Evolutionary conservation across 2,113 vertebrate species (phyloP), one percentile per base, ranked within the genome.

Genomic region (Aphyosemion australe): DNA sequence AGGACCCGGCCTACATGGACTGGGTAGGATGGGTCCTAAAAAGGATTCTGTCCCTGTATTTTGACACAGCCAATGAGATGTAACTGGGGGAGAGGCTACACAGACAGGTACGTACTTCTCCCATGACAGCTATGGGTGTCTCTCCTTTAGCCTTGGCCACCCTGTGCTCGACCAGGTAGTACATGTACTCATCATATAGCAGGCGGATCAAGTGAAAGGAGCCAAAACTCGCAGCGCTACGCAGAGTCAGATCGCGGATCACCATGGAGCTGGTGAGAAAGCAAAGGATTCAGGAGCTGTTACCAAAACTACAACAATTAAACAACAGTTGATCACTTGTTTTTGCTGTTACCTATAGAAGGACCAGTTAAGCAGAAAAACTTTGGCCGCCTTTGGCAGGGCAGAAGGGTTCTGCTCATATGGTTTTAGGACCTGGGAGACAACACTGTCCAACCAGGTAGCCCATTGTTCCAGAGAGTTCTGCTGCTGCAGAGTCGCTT

Each of bases 391-490:
- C 74, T 94, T 96, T 37, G 95, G 92, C n/a, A 96, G 93, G 59
- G 93, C 79, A 39, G 84, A 76, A 0, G 93, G 66, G 71, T 93
- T 94, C 64, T 92, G 89, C 78, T 95, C 94, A 43, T 95, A 95
- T 18, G 95, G 95, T 87, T 95, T 96, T 12, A 97, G 92, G 72
- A 93, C 95, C 82, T 94, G 94, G 61, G 94, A 90, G 72, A 96
- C 95, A 0, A 97, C 95, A 0, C 92, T 72, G 0, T 95, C 95
- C 79, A 97, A 91, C 95, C 95, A 97, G 21, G 85, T 88, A 0
- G 95, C 95, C 95, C 95, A 97, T 84, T 96, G 95, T 85, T 97
- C 95, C 88, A 97, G 89, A 1, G 95, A 96, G 87, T 95, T 95
- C 84, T 96, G 95, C 91, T 97, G 95, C 91, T 96, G 95, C 78